Percentiles rank a stretch among this genome's conserved stretches.
phyloP scores from a whole-genome alignment of 2,888 invertebrate genomes.

The Cepaea hortensis region DNA sequence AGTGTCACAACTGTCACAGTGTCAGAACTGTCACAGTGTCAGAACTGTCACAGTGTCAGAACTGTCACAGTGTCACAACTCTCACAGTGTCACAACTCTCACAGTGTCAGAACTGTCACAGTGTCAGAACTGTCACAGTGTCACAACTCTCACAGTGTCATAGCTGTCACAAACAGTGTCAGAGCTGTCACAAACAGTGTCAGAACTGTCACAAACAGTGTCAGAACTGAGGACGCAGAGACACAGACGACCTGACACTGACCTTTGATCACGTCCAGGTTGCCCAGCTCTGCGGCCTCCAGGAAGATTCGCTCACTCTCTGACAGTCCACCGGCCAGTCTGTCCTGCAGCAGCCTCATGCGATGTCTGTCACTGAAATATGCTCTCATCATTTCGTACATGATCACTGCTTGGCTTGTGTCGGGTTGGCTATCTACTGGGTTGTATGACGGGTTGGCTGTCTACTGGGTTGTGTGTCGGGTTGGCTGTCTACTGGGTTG shows the following conservation, averaged over 20 bases:
- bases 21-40: too few species aligned
- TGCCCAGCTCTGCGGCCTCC: slow-evolving; percentile 60
- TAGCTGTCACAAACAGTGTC: neutral
- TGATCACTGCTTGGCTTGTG: slow-evolving; percentile 1
- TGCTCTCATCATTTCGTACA: slow-evolving; percentile 51
- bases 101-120: neutral
- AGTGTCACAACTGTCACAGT: too few species aligned
- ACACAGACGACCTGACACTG: neutral
- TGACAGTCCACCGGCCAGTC: slow-evolving; percentile 57
- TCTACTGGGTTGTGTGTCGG: too few species aligned
- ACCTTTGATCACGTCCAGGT: slow-evolving; percentile 58
- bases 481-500: too few species aligned
- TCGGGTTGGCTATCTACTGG: neutral
- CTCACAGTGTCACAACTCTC: neutral
- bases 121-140: too few species aligned
- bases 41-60: too few species aligned
- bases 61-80: too few species aligned
- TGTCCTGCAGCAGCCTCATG: slow-evolving; percentile 55
- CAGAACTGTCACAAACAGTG: too few species aligned
- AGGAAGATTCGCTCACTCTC: slow-evolving; percentile 59
- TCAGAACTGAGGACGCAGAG: neutral
- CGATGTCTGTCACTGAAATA: slow-evolving; percentile 51
- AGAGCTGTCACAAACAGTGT: neutral
- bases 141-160: neutral
- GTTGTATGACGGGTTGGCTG: too few species aligned